Conservation (phyloP, 2,888 invertebrate species). For the Creontiades dilutus region DNA sequence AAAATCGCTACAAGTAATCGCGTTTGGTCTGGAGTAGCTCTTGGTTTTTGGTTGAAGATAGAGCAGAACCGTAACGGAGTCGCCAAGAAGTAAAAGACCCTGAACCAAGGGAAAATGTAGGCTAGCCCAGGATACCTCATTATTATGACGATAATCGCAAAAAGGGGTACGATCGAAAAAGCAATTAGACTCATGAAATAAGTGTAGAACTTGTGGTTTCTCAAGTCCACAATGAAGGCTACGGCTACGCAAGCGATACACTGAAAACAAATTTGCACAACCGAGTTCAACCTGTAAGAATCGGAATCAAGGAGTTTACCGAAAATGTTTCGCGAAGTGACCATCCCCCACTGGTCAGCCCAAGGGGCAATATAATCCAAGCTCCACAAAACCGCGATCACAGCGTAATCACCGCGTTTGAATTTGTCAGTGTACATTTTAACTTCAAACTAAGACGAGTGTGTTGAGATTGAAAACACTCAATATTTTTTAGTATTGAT, state of each 20-base stretch:
- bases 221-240: neutral
- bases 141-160: neutral
- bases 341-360: neutral
- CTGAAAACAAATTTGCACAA: neutral
- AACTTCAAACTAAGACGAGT: neutral
- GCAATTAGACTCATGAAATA: neutral
- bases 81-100: neutral
- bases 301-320: neutral
- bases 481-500: no score
- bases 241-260: neutral
- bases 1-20: neutral
- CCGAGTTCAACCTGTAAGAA: neutral
- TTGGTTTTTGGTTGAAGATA: constrained; percentile 10
- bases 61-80: neutral
- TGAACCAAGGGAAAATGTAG: neutral
- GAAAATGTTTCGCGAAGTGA: neutral
- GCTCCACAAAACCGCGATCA: neutral
- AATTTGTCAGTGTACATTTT: neutral
- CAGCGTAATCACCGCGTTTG: neutral
- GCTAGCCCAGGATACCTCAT: neutral
- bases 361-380: neutral
- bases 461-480: no score
- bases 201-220: neutral
- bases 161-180: neutral
- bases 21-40: neutral